Percentiles rank a stretch among this genome's conserved stretches.
phyloP scores from a whole-genome alignment of 2,113 vertebrate species.

The Dissostichus mawsoni region DNA sequence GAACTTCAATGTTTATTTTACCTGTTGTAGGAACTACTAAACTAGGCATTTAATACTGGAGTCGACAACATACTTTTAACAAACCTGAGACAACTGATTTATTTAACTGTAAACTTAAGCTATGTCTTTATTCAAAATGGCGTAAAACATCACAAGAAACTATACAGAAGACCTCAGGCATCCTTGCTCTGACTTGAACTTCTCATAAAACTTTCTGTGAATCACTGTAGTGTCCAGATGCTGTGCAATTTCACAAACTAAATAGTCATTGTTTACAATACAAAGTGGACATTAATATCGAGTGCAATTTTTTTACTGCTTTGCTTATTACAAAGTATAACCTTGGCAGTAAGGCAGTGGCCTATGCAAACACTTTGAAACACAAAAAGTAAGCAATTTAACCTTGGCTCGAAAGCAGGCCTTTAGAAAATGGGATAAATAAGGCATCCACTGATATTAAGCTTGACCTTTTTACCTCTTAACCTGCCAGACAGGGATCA shows the following conservation, averaged over 20 bases:
- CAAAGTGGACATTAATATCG: constrained; percentile 66
- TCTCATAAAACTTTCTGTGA: constrained; percentile 9
- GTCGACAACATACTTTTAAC: constrained; percentile 12
- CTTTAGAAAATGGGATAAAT: neutral
- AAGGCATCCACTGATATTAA: constrained; percentile 18
- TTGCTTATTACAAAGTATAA: constrained; percentile 47
- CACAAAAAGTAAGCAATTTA: constrained; percentile 38
- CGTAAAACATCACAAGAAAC: constrained; percentile 5
- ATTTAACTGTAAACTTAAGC: constrained; percentile 11
- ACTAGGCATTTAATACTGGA: constrained; percentile 10
- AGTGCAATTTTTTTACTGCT: constrained; percentile 61
- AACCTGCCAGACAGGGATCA: constrained; percentile 38
- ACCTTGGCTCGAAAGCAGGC: constrained; percentile 35
- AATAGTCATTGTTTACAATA: constrained; percentile 28
- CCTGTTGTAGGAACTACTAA: neutral
- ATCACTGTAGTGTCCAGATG: constrained; percentile 17
- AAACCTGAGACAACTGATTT: constrained; percentile 17
- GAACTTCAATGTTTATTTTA: neutral
- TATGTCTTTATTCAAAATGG: constrained; percentile 21
- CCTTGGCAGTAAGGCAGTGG: constrained; percentile 46
- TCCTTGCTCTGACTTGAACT: neutral
- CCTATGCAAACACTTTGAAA: constrained; percentile 41
- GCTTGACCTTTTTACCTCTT: constrained; percentile 26
- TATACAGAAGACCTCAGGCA: constrained; percentile 8
- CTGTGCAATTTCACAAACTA: constrained; percentile 46